Conservation (phyloP, 2,797 vertebrate species). For the Gallinago nigripennis region DNA sequence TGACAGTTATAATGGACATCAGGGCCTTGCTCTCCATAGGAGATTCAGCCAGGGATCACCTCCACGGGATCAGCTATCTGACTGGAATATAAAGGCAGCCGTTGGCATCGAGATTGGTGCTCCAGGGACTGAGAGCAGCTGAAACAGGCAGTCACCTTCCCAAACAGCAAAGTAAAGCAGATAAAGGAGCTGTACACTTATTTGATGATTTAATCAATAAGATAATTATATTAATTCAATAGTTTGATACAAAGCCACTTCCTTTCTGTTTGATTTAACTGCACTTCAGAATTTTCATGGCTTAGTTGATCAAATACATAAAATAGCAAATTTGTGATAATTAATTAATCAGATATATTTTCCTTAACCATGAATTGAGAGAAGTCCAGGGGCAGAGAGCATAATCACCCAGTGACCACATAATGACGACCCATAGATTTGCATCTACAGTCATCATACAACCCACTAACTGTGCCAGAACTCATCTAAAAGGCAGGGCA, state of each 20-base stretch:
- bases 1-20: conserved; percentile 26
- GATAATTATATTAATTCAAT: conserved; percentile 61
- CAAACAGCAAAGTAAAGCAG: background rate
- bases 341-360: conserved; percentile 28
- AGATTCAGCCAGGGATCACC: background rate
- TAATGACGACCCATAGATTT: background rate
- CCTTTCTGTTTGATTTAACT: conserved; percentile 59
- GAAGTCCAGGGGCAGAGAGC: background rate
- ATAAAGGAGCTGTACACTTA: conserved; percentile 36
- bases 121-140: background rate
- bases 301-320: conserved; percentile 34
- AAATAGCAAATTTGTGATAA: conserved; percentile 15
- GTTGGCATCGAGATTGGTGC: background rate
- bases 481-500: background rate
- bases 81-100: conserved; percentile 11
- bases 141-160: background rate
- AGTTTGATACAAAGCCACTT: conserved; percentile 53
- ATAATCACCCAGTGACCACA: background rate
- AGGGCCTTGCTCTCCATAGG: background rate
- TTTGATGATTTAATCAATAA: conserved; percentile 65
- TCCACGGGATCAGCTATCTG: background rate
- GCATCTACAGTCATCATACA: background rate
- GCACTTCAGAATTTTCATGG: conserved; percentile 37
- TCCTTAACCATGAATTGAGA: background rate
- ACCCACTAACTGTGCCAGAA: background rate